Percentiles rank a stretch among this genome's conserved stretches.
These are phyloP conservation scores for Strix aluco DNA, from an alignment of 2,113 vertebrate genomes.

Conservation along the genomic window DNA sequence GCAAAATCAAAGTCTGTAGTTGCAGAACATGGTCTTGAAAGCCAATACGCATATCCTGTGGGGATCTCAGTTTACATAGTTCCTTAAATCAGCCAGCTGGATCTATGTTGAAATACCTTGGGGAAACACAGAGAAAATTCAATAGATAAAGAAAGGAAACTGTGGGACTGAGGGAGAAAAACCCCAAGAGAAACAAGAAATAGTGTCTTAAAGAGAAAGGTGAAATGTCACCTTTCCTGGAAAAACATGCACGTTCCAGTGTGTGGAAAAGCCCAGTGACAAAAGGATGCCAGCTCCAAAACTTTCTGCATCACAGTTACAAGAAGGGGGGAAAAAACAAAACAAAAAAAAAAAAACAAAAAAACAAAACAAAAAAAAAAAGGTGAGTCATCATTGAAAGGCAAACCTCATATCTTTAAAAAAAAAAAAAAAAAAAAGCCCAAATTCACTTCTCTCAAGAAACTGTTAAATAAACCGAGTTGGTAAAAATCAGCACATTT, in stretches of 20 bases:
- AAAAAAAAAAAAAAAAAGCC: background rate
- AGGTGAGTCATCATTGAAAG: background rate
- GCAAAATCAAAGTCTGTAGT: background rate
- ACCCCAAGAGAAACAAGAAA: background rate
- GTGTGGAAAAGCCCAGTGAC: background rate
- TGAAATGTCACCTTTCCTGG: background rate
- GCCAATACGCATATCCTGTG: rapidly evolving
- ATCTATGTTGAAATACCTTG: background rate
- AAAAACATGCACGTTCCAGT: background rate
- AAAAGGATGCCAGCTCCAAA: background rate
- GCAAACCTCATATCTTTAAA: background rate
- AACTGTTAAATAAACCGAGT: background rate
- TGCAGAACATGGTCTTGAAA: background rate
- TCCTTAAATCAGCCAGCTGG: background rate
- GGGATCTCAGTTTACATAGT: background rate
- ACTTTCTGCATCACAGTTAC: background rate
- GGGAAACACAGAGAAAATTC: background rate
- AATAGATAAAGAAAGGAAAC: background rate
- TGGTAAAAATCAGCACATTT: background rate
- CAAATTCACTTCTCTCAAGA: background rate
- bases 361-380: background rate
- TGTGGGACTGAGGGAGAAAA: background rate
- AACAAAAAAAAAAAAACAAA: too few relatives aligned
- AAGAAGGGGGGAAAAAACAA: background rate
- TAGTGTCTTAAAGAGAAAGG: background rate